Conservation (phyloP, 2,888 invertebrate species). For the Acrobasis repandana region DNA sequence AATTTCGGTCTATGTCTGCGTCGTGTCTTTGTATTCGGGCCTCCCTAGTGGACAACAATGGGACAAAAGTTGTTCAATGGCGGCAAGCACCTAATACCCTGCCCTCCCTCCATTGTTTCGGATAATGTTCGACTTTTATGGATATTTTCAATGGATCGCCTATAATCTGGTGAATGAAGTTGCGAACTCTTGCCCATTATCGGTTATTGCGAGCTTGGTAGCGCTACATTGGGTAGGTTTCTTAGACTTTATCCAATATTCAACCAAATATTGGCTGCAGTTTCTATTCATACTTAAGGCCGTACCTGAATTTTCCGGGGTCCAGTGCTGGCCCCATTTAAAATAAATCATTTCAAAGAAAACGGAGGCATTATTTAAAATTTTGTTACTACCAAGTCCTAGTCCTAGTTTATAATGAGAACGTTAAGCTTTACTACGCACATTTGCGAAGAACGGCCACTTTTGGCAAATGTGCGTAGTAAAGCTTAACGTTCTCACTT, state of each 20-base stretch:
- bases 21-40: conserved; percentile 75
- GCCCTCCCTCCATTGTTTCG: conserved; percentile 80
- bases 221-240: conserved; percentile 28
- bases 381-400: too few species aligned
- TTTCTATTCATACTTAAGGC: not conserved
- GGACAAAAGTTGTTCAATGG: conserved; percentile 82
- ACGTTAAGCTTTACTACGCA: too few species aligned
- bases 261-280: conserved; percentile 1
- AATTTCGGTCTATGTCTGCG: conserved; percentile 82
- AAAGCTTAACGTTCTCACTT: too few species aligned
- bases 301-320: too few species aligned
- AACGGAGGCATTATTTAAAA: too few species aligned
- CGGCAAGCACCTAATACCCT: conserved; percentile 81
- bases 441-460: too few species aligned
- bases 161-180: conserved; percentile 78
- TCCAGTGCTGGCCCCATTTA: too few species aligned
- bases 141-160: conserved; percentile 82
- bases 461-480: too few species aligned
- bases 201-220: conserved; percentile 34
- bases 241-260: conserved; percentile 22
- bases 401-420: too few species aligned
- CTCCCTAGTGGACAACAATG: conserved; percentile 81
- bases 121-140: conserved; percentile 83
- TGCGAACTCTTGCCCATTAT: conserved; percentile 65
- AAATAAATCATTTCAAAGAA: too few species aligned